These are phyloP conservation scores for Exaiptasia diaphana DNA, from an alignment of 64 coral and sea anemone species.

Conservation along the genomic window DNA sequence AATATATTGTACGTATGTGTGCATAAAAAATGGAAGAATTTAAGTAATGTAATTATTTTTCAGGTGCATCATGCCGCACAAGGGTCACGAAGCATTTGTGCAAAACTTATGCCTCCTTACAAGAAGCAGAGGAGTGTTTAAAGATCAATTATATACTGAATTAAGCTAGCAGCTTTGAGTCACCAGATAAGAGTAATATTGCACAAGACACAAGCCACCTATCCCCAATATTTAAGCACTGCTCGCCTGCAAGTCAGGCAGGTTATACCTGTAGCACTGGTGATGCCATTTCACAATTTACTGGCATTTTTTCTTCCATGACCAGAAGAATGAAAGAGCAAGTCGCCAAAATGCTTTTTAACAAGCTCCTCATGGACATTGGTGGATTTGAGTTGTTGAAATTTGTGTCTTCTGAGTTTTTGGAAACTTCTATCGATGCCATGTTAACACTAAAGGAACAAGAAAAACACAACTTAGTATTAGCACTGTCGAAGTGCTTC, in stretches of 20 bases:
- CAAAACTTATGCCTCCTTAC: conserved; percentile 10
- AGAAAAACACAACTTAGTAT: conserved; percentile 54
- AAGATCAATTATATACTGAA: conserved; percentile 43
- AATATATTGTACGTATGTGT: too few species aligned
- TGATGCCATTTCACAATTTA: conserved; percentile 44
- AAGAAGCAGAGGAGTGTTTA: conserved; percentile 27
- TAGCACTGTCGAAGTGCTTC: conserved; percentile 54
- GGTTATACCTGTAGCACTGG: conserved; percentile 6
- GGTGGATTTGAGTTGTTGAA: conserved; percentile 51
- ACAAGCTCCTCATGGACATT: conserved; percentile 7
- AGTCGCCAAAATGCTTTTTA: conserved; percentile 22
- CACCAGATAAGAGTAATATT: neutral
- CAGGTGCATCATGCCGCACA: conserved; percentile 30
- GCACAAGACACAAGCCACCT: neutral
- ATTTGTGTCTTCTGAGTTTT: conserved; percentile 41
- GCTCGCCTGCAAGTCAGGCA: conserved; percentile 2
- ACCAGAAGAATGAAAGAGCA: conserved; percentile 27
- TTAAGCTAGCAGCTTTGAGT: neutral
- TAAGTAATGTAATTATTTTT: too few species aligned
- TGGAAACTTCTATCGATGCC: conserved; percentile 13
- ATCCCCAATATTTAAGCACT: neutral
- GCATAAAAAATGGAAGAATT: too few species aligned
- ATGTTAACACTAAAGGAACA: conserved; percentile 59
- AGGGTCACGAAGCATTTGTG: conserved; percentile 26
- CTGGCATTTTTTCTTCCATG: neutral